Percentiles rank a stretch among this genome's conserved stretches.
These are phyloP conservation scores for Elysia crispata DNA, from an alignment of 2,888 invertebrate genomes.

Conservation along the genomic window DNA sequence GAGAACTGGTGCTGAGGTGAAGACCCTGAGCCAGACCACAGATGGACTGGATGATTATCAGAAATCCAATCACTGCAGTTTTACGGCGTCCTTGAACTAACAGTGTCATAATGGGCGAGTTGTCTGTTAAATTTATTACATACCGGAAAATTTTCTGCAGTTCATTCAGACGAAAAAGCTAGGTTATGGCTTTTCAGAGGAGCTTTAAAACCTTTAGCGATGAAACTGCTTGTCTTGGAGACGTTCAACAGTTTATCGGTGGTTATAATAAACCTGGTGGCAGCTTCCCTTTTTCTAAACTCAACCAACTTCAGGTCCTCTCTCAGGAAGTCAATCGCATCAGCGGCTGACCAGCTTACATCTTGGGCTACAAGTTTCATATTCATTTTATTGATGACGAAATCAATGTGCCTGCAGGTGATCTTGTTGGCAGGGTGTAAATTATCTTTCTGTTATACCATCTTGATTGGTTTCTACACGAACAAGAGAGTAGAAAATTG, in stretches of 20 bases:
- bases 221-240: constrained; percentile 15
- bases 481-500: too few relatives aligned
- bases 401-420: constrained; percentile 12
- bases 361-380: constrained; percentile 20
- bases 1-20: too few relatives aligned
- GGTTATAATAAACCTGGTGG: constrained; percentile 2
- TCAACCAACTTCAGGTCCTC: constrained; percentile 1
- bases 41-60: too few relatives aligned
- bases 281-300: constrained; percentile 13
- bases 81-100: too few relatives aligned
- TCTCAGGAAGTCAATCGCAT: constrained; percentile 14
- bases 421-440: constrained; percentile 21
- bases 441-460: background rate
- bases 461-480: too few relatives aligned
- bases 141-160: too few relatives aligned
- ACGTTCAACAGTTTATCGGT: constrained; percentile 29
- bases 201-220: constrained; percentile 23
- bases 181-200: background rate
- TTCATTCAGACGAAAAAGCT: too few relatives aligned
- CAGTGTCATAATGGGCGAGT: too few relatives aligned
- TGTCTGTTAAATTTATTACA: too few relatives aligned
- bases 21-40: too few relatives aligned
- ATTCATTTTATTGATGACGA: constrained; percentile 30
- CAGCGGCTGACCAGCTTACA: constrained; percentile 18
- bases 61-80: too few relatives aligned